These are phyloP conservation scores for Cheilosia grossa DNA, from an alignment of 2,888 invertebrate species.

Conservation along the genomic window DNA sequence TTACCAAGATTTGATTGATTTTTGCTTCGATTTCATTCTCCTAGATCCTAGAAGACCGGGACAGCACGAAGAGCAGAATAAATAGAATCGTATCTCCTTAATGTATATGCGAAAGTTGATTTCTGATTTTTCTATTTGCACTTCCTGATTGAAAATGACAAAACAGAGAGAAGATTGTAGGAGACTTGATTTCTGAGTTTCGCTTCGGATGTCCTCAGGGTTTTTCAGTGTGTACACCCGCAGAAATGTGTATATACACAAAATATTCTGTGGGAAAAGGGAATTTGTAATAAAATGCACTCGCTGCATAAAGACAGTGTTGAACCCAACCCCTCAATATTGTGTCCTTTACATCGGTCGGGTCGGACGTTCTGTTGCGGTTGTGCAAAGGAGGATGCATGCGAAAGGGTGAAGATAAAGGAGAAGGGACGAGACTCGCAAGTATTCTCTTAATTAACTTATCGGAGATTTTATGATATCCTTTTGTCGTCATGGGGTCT, in stretches of 20 bases:
- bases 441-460: conserved; percentile 48
- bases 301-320: neutral
- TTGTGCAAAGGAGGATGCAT: neutral
- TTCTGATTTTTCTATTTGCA: conserved; percentile 31
- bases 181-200: neutral
- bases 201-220: conserved; percentile 17
- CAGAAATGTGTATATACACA: conserved; percentile 7
- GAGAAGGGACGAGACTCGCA: neutral
- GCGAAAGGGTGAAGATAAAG: too few species aligned
- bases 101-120: conserved; percentile 18
- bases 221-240: conserved; percentile 8
- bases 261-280: conserved; percentile 17
- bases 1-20: conserved; percentile 61
- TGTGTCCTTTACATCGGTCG: conserved; percentile 3
- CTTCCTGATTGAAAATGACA: conserved; percentile 33
- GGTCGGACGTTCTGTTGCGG: neutral
- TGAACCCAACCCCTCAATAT: neutral
- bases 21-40: conserved; percentile 7
- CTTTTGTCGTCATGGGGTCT: conserved; percentile 10
- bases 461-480: conserved; percentile 27
- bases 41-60: neutral
- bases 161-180: neutral
- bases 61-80: neutral
- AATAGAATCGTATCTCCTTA: conserved; percentile 25
- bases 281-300: conserved; percentile 10